A percentile compares a stretch with the other conserved stretches of the same genome.
Evolutionary conservation across 2,888 invertebrate genomes (phyloP).

Genomic region (Plebejus anna): DNA sequence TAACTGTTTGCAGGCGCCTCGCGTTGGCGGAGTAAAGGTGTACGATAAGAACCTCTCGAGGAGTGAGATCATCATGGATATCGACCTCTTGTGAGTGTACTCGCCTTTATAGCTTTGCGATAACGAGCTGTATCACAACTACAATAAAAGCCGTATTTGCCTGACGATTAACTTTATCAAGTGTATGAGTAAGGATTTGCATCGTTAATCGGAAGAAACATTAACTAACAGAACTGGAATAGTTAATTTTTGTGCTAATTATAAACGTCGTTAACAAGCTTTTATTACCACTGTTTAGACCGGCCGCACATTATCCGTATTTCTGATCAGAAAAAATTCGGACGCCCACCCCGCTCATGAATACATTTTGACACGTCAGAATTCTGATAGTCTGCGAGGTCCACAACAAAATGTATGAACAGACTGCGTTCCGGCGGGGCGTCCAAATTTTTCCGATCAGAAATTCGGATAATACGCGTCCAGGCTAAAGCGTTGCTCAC

Average conservation of each 20-base stretch:
- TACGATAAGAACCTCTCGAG: constrained; percentile 96
- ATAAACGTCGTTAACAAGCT: not conserved
- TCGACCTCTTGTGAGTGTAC: constrained; percentile 92
- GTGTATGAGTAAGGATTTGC: not conserved
- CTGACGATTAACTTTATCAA: not conserved
- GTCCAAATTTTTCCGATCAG: too few relatives aligned
- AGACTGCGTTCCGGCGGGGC: too few relatives aligned
- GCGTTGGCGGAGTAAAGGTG: constrained; percentile 97
- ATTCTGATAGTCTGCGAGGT: too few relatives aligned
- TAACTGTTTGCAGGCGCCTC: constrained; percentile 85
- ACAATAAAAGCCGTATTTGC: not conserved
- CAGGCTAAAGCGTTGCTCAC: too few relatives aligned
- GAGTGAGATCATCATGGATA: constrained; percentile 97
- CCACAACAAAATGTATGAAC: too few relatives aligned
- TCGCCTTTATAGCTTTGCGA: constrained; percentile 6
- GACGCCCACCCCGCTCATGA: too few relatives aligned
- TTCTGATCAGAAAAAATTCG: too few relatives aligned
- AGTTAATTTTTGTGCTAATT: not conserved
- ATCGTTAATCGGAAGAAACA: not conserved
- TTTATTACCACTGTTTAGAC: not conserved
- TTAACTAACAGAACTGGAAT: not conserved
- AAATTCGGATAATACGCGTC: too few relatives aligned
- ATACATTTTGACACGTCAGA: too few relatives aligned
- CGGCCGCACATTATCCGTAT: too few relatives aligned
- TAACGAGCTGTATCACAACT: constrained; percentile 28